Conservation (phyloP, 1,140 invertebrate species). For the Zaprionus tsacasi region DNA sequence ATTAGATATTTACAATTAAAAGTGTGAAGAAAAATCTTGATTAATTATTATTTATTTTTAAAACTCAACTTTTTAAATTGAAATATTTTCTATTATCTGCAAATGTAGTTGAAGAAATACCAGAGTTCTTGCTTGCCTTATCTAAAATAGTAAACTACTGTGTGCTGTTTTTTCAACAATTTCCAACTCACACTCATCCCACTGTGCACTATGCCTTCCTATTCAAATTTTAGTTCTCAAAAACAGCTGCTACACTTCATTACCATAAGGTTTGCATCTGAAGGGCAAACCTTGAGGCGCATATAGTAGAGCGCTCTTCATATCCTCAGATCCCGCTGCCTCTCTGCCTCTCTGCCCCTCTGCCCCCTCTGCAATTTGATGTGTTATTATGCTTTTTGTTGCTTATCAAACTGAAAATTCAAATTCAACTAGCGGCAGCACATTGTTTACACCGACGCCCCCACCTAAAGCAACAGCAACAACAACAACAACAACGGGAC, state of each 20-base stretch:
- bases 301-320: constrained; percentile 36
- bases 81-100: too few relatives aligned
- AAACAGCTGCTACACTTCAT: constrained; percentile 81
- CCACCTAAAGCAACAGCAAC: constrained; percentile 44
- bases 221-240: constrained; percentile 72
- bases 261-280: constrained; percentile 74
- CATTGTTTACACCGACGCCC: constrained; percentile 70
- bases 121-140: too few relatives aligned
- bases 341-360: neutral
- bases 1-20: too few relatives aligned
- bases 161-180: neutral
- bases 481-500: constrained; percentile 21
- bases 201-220: constrained; percentile 42
- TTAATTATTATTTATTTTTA: too few relatives aligned
- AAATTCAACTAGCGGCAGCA: constrained; percentile 77
- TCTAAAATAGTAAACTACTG: neutral
- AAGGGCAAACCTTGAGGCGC: constrained; percentile 45
- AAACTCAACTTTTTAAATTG: too few relatives aligned
- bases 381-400: constrained; percentile 80
- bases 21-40: too few relatives aligned
- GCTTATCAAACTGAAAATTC: constrained; percentile 82
- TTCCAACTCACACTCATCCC: neutral
- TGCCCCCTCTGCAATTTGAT: constrained; percentile 59
- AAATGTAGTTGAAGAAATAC: too few relatives aligned
- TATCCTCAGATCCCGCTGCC: constrained; percentile 10